These are phyloP conservation scores for Ibidorhyncha struthersii DNA, from an alignment of 2,113 vertebrate genomes.

Conservation along the genomic window DNA sequence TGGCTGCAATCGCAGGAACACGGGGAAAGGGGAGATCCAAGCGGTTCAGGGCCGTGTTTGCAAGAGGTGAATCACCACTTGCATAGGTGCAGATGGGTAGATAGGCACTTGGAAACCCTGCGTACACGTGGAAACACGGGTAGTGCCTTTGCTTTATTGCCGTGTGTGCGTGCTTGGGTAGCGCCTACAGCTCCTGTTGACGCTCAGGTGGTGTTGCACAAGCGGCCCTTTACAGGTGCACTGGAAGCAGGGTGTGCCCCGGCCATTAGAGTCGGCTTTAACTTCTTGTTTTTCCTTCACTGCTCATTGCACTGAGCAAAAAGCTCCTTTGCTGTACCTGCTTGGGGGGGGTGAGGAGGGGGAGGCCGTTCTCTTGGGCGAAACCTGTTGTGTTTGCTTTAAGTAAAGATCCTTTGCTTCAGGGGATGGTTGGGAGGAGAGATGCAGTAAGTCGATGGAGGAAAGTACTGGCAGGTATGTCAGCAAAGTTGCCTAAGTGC, in stretches of 20 bases:
- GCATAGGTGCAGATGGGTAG: background rate
- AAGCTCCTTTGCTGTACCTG: background rate
- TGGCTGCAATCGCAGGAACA: background rate
- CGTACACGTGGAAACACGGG: background rate
- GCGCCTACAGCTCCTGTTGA: background rate
- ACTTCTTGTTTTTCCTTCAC: background rate
- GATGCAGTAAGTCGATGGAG: background rate
- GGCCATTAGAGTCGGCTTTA: background rate
- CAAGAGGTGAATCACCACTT: background rate
- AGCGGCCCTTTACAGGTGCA: background rate
- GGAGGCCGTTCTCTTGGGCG: rapidly evolving
- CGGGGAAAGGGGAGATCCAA: background rate
- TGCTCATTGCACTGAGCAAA: background rate
- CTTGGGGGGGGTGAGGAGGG: background rate
- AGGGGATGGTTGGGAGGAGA: background rate
- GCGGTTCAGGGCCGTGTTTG: background rate
- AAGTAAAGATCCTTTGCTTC: background rate
- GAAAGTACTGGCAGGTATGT: background rate
- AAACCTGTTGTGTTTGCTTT: background rate
- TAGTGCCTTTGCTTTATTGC: background rate
- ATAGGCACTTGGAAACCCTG: background rate
- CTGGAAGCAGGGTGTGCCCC: background rate
- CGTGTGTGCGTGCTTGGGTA: background rate
- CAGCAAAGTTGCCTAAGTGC: background rate
- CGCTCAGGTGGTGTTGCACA: background rate